phyloP scores from a whole-genome alignment of 2,797 vertebrate species.

The Silurus lanzhouensis region DNA sequence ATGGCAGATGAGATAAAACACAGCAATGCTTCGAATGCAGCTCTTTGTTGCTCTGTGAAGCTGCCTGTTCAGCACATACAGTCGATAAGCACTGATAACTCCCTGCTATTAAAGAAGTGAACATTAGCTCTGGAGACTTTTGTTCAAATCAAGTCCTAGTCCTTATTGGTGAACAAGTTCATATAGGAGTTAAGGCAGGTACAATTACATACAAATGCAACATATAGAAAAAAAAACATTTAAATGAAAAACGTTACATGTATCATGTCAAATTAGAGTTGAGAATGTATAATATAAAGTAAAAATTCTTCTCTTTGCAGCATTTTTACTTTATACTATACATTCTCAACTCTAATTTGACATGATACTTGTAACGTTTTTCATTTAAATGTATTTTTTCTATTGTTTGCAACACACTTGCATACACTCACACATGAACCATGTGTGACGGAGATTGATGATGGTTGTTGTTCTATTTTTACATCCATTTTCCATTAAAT shows the following conservation, averaged over 20 bases:
- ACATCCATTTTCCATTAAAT: constrained; percentile 4
- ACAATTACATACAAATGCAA: background rate
- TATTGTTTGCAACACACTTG: background rate
- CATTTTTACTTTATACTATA: no score
- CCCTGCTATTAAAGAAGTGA: constrained; percentile 42
- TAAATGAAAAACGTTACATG: background rate
- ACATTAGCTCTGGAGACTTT: constrained; percentile 41
- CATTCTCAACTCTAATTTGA: background rate
- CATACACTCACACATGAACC: background rate
- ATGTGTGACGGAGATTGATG: background rate
- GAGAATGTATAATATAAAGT: background rate
- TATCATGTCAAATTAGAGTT: background rate
- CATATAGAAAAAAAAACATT: background rate
- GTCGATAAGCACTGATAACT: constrained; percentile 44
- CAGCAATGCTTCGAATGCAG: constrained; percentile 9
- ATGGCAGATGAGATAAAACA: constrained; percentile 37
- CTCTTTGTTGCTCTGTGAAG: constrained; percentile 22
- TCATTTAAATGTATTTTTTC: background rate
- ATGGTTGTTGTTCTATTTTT: constrained; percentile 6
- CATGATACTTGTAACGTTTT: background rate
- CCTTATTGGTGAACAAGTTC: constrained; percentile 17
- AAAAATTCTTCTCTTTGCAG: no score
- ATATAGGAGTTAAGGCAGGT: background rate
- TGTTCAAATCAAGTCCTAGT: constrained; percentile 24
- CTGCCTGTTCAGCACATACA: constrained; percentile 44